Evolutionary conservation across 1,140 invertebrate species (phyloP).

Genomic region (Alviniconcha marisindica): DNA sequence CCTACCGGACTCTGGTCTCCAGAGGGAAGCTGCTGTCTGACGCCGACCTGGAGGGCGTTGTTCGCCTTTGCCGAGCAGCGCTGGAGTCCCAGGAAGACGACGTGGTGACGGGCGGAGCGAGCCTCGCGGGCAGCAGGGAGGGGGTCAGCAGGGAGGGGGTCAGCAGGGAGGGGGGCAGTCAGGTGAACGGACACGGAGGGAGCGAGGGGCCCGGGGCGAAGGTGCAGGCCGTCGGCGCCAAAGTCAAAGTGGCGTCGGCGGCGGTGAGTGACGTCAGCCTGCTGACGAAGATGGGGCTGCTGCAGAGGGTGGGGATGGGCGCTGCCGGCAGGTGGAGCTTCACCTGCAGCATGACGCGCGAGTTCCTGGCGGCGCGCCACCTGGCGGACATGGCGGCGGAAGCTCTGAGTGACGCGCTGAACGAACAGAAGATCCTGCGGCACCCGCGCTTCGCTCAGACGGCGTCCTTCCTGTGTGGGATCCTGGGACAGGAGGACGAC

Average conservation of each 20-base stretch:
- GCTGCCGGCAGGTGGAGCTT: conserved; percentile 49
- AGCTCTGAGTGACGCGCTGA: conserved; percentile 49
- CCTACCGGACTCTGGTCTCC: conserved; percentile 17
- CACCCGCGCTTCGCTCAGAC: conserved; percentile 54
- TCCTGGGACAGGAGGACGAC: conserved; percentile 54
- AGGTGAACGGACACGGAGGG: conserved; percentile 38
- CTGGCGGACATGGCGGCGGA: conserved; percentile 56
- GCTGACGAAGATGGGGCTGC: conserved; percentile 56
- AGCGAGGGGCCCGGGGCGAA: conserved; percentile 48
- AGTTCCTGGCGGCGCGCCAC: conserved; percentile 62
- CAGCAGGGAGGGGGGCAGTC: conserved; percentile 35
- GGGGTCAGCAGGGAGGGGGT: conserved; percentile 51
- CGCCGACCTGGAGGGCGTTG: neutral
- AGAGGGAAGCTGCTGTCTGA: conserved; percentile 19
- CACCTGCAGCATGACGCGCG: conserved; percentile 52
- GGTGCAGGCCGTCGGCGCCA: conserved; percentile 53
- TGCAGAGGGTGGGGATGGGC: conserved; percentile 44
- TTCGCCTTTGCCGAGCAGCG: neutral
- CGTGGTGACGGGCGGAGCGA: neutral
- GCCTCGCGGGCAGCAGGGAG: neutral
- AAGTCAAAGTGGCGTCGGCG: too few relatives aligned
- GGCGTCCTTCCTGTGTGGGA: conserved; percentile 57
- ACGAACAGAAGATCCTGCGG: conserved; percentile 57
- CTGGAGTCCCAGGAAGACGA: neutral
- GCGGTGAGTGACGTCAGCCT: conserved; percentile 47